These are phyloP conservation scores for Tetragnatha montana DNA, from an alignment of 2,888 invertebrate species.

Conservation along the genomic window DNA sequence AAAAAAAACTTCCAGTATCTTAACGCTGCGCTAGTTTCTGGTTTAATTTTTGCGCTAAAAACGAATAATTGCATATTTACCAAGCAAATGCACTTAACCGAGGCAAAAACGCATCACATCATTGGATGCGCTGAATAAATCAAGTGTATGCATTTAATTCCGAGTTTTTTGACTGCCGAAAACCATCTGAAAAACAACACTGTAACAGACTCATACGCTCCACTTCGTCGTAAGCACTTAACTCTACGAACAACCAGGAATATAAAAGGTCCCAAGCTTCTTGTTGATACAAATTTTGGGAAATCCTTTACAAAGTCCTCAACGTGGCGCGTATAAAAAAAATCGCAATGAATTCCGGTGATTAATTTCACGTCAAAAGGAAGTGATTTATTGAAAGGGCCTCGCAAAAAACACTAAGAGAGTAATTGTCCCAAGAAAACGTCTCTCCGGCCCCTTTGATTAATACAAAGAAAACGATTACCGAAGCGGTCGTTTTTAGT, in stretches of 20 bases:
- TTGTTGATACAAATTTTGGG: background rate
- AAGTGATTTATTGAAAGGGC: constrained; percentile 43
- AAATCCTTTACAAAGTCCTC: background rate
- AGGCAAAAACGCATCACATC: background rate
- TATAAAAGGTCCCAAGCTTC: background rate
- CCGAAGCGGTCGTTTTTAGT: constrained; percentile 14
- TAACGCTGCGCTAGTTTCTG: background rate
- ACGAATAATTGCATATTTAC: background rate
- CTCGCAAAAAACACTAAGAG: constrained; percentile 6
- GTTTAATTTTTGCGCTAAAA: background rate
- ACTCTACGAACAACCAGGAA: background rate
- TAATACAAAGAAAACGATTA: constrained; percentile 53
- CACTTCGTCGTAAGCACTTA: background rate
- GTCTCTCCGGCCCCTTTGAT: constrained; percentile 2
- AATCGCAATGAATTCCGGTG: constrained; percentile 21
- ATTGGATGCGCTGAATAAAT: background rate
- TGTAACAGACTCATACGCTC: background rate
- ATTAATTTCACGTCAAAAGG: constrained; percentile 41
- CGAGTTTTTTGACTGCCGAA: background rate
- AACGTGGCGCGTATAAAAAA: background rate
- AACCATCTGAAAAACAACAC: background rate
- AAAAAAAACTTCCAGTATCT: background rate
- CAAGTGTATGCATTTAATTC: background rate
- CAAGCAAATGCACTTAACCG: background rate
- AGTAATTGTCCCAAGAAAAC: constrained; percentile 44